Evolutionary conservation across 2,113 vertebrate genomes (phyloP).

Genomic region (Charadrius vociferus): DNA sequence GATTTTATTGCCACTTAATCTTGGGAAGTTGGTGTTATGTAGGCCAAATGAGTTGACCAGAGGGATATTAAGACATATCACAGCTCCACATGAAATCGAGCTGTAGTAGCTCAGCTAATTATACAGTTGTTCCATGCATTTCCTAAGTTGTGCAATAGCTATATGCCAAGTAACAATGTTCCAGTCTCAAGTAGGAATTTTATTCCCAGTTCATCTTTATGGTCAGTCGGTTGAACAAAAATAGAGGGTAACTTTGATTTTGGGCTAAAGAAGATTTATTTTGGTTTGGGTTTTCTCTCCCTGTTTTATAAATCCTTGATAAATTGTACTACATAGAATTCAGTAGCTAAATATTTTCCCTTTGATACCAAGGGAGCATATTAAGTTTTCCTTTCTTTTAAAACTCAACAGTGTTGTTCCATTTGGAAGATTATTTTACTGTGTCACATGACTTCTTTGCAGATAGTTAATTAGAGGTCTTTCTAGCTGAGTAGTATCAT

Average conservation of each 20-base stretch:
- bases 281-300: not conserved
- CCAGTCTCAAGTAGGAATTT: not conserved
- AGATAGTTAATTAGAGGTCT: not conserved
- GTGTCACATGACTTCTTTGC: not conserved
- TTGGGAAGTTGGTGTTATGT: not conserved
- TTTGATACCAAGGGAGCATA: rapidly evolving
- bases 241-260: not conserved
- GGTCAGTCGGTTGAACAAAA: not conserved
- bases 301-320: not conserved
- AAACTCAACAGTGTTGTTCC: not conserved
- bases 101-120: not conserved
- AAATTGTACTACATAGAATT: not conserved
- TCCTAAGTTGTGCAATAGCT: not conserved
- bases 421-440: not conserved
- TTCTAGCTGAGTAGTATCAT: not conserved
- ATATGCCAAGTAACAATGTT: not conserved
- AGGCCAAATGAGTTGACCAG: not conserved
- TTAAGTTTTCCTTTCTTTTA: not conserved
- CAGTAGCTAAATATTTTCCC: not conserved
- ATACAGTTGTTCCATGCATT: not conserved
- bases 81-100: not conserved
- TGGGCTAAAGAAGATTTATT: not conserved
- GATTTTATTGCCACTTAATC: not conserved
- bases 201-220: not conserved
- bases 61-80: not conserved